Conservation (phyloP, 2,888 invertebrate genomes). For the Mythimna impura region DNA sequence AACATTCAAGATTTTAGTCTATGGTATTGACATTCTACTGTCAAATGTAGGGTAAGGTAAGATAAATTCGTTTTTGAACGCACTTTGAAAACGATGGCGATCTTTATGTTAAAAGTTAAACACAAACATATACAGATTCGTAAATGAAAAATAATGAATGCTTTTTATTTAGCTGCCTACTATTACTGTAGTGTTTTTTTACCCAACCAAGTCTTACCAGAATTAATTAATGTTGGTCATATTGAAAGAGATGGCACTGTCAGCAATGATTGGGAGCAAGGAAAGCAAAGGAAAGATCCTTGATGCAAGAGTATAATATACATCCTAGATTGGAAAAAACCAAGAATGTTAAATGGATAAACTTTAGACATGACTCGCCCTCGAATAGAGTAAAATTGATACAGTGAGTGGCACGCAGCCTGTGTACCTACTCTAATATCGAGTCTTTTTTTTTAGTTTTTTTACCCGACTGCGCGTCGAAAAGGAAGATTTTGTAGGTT, state of each 20-base stretch:
- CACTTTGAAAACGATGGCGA: neutral
- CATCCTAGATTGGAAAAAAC: too few relatives aligned
- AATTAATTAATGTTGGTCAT: neutral
- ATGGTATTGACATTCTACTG: slow-evolving; percentile 74
- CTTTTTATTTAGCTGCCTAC: neutral
- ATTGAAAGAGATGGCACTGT: neutral
- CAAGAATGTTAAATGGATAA: too few relatives aligned
- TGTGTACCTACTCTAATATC: neutral
- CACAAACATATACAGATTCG: neutral
- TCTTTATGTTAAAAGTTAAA: neutral
- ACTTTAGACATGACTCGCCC: too few relatives aligned
- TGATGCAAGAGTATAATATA: too few relatives aligned
- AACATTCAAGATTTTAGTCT: slow-evolving; percentile 62
- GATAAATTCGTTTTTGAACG: slow-evolving; percentile 19
- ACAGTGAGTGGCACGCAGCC: too few relatives aligned
- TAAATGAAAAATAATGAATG: neutral
- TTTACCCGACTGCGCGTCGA: too few relatives aligned
- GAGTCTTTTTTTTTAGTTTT: neutral
- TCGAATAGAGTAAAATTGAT: too few relatives aligned
- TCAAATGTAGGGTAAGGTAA: slow-evolving; percentile 64
- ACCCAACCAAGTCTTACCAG: neutral
- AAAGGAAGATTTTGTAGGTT: too few relatives aligned
- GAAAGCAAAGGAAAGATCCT: too few relatives aligned
- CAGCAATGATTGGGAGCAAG: too few relatives aligned
- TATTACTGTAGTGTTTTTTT: neutral